Conservation (phyloP, 2,888 invertebrate species). For the Phymatocera aterrima region DNA sequence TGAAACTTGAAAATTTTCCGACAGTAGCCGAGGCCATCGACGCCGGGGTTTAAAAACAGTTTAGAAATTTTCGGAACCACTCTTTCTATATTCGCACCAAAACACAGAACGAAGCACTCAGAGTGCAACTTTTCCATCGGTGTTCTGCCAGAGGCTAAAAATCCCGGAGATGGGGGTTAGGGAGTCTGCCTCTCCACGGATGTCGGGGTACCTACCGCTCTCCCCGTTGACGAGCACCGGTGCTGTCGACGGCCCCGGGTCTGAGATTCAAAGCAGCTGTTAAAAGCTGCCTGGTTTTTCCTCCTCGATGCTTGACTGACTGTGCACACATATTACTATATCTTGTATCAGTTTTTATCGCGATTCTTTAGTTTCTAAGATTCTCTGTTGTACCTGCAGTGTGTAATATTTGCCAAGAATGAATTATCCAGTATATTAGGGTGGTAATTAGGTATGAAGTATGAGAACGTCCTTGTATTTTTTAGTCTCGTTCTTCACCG, state of each 20-base stretch:
- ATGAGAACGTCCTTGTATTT: constrained; percentile 14
- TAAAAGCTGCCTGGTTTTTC: constrained; percentile 55
- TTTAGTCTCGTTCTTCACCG: neutral
- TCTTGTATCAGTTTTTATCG: neutral
- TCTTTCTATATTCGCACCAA: constrained; percentile 50
- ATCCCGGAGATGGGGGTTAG: constrained; percentile 66
- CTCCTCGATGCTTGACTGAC: constrained; percentile 5
- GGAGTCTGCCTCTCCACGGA: constrained; percentile 3
- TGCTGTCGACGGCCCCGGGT: constrained; percentile 67
- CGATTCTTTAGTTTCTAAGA: too few relatives aligned
- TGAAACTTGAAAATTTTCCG: neutral
- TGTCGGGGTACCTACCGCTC: constrained; percentile 42
- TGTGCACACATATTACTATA: neutral
- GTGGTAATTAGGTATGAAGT: neutral
- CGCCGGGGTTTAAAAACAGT: constrained; percentile 1
- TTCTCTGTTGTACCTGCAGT: too few relatives aligned
- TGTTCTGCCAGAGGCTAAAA: constrained; percentile 68
- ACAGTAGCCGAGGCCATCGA: neutral
- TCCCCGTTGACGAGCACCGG: constrained; percentile 37
- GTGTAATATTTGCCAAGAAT: neutral
- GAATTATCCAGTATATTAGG: neutral
- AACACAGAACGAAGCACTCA: constrained; percentile 71
- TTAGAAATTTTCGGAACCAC: constrained; percentile 37
- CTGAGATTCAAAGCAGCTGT: constrained; percentile 72
- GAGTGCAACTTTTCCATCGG: constrained; percentile 73